Base-by-base conservation (phyloP, 2,888 invertebrate genomes). In the Incurvaria masculella region DNA sequence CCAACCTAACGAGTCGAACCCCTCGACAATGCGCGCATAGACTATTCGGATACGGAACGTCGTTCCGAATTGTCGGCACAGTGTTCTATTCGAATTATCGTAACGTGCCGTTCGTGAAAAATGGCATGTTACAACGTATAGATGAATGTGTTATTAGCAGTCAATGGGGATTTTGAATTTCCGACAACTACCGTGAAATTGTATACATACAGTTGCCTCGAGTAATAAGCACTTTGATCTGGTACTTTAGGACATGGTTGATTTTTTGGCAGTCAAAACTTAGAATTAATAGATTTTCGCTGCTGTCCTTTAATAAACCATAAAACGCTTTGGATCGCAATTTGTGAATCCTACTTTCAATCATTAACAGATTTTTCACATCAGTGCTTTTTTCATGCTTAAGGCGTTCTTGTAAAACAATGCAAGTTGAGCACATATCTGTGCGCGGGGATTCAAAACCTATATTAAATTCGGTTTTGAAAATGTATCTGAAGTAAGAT, bases 261-360 rank as follows among this genome's bases (percentile, higher is more conserved):
- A 47, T 64, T 64, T 56, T 65, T 64, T 50, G 58, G 38, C 58
- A 64, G 47, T 65, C 63, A 55, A 57, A 61, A 16, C 51, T 52
- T 14, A 59, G 45, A 21, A 45, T 58, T 33, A 52, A 2, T 21
- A 47, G 11, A 21, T 48, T 49, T 27, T 26, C 33, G 4, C 20
- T 42, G 8, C 42, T 26, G 14, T 47, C 47, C 42, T 19, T 42
- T 27, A 47, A 46, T 40, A n/a, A n/a, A n/a, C n/a, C n/a, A n/a
- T n/a, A n/a, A n/a, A n/a, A n/a, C n/a, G n/a, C n/a, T 18, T 42
- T 42, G 18, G 6, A 18, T 42, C 20, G 17, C 16, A 39, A 39
- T 39, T 39, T 39, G 39, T 39, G 39, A 8, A 39, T 8, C 17
- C 17, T 38, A 16, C 17, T 42, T 19, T n/a, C 16, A 19, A 42